Base-by-base conservation (phyloP, 2,113 vertebrate species). In the Nyctereutes procyonoides region DNA sequence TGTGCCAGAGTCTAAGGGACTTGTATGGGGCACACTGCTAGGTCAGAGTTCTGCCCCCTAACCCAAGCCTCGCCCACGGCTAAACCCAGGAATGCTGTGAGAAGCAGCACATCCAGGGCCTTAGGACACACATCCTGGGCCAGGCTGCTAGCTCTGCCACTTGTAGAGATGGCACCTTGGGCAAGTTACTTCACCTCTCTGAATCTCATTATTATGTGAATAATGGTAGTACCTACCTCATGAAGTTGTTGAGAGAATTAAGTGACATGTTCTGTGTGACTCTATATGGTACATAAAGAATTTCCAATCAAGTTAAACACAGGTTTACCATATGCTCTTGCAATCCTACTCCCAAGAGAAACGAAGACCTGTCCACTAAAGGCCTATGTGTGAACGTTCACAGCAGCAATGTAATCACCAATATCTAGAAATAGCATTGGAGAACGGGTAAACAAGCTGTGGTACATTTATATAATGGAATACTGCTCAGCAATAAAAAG, bases 381-480 rank as follows among this genome's bases (percentile, higher is more conserved):
- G 80, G 22, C 74, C 58, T 48, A 20, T 28, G 3, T 35, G 43
- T 43, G 38, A 38, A 79, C 11, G 38, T 71, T 84, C 60, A 7
- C 8, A 9, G 82, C 82, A 88, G 74, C 60, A 58, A 28, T 86
- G 35, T 48, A 9, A 82, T 73, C 60, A 38, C 38, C 26, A 1
- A 24, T 20, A 35, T 63, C 62, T 67, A 60, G 73, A 58, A 83
- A 62, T 35, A 58, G 8, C 69, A 48, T 35, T 0, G 0, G 56
- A 0, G n/a, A 81, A 3, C 12, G 22, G 32, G 2, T n/a, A 32
- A 56, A 35, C 6, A 6, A 20, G 53, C 35, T 0, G 2, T 0
- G 11, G 8, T 9, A 17, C 26, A 5, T 22, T 30, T 20, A 9
- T 11, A 8, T 22, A 6, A 3, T 16, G 55, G n/a, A 69, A 1